phyloP scores from a whole-genome alignment of 2,888 invertebrate genomes.

The Cataglyphis albicans region DNA sequence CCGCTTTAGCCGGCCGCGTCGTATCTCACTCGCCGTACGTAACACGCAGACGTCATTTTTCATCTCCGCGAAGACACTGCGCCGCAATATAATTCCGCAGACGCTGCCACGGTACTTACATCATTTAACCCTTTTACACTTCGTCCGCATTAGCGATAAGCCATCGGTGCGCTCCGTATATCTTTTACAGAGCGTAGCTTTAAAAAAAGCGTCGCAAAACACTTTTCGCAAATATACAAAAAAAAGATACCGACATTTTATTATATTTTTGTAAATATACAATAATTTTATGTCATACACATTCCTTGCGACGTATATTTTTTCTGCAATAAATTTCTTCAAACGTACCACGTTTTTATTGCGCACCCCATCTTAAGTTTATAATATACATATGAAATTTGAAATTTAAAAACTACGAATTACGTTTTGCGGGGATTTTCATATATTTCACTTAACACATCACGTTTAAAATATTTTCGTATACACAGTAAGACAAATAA shows the following conservation, averaged over 20 bases:
- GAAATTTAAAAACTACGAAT: neutral
- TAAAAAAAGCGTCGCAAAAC: neutral
- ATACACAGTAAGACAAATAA: constrained; percentile 1
- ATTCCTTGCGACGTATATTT: neutral
- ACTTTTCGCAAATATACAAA: neutral
- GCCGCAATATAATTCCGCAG: constrained; percentile 58
- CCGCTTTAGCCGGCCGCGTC: constrained; percentile 55
- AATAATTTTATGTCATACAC: neutral
- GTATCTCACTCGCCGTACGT: constrained; percentile 67
- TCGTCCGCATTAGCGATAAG: constrained; percentile 28
- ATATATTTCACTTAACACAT: constrained; percentile 3
- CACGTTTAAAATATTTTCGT: neutral
- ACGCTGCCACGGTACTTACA: constrained; percentile 52
- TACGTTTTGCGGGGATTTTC: neutral
- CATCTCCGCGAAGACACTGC: constrained; percentile 61
- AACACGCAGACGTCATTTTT: constrained; percentile 65
- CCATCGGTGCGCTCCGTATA: constrained; percentile 4
- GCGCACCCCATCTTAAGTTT: neutral
- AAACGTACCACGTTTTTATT: neutral
- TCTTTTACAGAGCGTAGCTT: neutral
- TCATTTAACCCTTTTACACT: constrained; percentile 46
- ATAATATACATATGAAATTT: neutral
- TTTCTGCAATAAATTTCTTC: neutral
- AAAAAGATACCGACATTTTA: neutral
- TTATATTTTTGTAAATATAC: neutral